Evolutionary conservation across 2,888 invertebrate species (phyloP), one percentile per base, ranked within the genome.

Genomic region (Drosophila maculinotata): DNA sequence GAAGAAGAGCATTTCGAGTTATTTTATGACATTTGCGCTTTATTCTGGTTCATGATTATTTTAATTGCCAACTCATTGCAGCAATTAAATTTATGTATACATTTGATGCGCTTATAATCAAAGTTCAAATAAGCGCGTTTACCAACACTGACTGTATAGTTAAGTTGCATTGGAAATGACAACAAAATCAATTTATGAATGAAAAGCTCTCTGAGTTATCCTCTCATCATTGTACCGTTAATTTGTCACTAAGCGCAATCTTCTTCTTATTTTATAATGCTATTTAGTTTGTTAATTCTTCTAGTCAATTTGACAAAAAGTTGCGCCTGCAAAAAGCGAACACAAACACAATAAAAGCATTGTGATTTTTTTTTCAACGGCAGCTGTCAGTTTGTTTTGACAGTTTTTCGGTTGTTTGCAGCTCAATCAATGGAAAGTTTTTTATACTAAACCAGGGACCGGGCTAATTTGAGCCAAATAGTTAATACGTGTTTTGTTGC

Each of bases 241-340:
- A 33, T 42, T 23, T 20, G 42, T 23, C 35, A 42, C 41, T 12
- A 54, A 42, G 26, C 26, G 14, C n/a, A 10, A 23, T 64, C 31
- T 26, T 17, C n/a, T 10, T 2, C 20, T 2, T 25, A 38, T 53
- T 28, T 31, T 45, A 28, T 52, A 25, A 14, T 26, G 59, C 38
- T 44, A 14, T 20, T 66, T n/a, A 33, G 26, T 49, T 59, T 57
- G 83, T 68, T 82, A 79, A 79, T 79, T 76, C 62, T 65, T 82
- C 75, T 69, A 62, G 75, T 79, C 71, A 79, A 82, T 82, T 57
- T 76, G 74, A 42, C 65, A 70, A 63, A 52, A 30, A 39, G 17
- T 36, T 39, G 31, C 35, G 52, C 72, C 71, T 75, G 71, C 79
- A 69, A 73, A 65, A 38, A 14, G 9, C 25, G 45, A 25, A 14